Conservation (phyloP, 2,113 vertebrate species). For the Syrmaticus mikado region DNA sequence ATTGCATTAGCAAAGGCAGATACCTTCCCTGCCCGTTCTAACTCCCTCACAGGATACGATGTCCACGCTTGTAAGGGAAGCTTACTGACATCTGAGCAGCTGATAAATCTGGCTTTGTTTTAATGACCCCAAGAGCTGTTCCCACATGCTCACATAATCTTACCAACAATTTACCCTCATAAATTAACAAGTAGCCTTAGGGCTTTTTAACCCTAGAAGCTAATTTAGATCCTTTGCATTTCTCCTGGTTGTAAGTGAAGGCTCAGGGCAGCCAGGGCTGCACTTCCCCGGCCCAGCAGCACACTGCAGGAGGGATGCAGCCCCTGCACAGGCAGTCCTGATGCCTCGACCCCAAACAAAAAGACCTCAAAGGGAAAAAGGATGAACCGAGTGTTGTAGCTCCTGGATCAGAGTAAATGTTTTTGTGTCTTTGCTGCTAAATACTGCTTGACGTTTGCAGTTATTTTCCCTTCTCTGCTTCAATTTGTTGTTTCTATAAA, state of each 20-base stretch:
- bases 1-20: slow-evolving; percentile 48
- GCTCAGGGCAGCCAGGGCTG: neutral
- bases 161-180: slow-evolving; percentile 38
- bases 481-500: neutral
- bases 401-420: neutral
- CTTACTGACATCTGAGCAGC: slow-evolving; percentile 41
- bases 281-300: neutral
- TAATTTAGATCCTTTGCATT: neutral
- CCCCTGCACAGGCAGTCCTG: neutral
- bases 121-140: slow-evolving; percentile 46
- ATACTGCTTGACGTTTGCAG: neutral
- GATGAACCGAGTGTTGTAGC: too few relatives aligned
- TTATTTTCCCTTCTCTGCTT: neutral
- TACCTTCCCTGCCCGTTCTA: neutral
- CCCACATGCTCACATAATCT: slow-evolving; percentile 21
- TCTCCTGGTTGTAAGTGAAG: neutral
- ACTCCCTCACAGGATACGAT: slow-evolving; percentile 34
- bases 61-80: slow-evolving; percentile 43
- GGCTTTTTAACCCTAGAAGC: neutral
- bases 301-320: neutral
- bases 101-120: slow-evolving; percentile 32
- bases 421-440: neutral
- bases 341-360: neutral
- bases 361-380: neutral
- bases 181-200: slow-evolving; percentile 17